These are phyloP conservation scores for Maniola hyperantus DNA, from an alignment of 2,888 invertebrate genomes.

Conservation along the genomic window DNA sequence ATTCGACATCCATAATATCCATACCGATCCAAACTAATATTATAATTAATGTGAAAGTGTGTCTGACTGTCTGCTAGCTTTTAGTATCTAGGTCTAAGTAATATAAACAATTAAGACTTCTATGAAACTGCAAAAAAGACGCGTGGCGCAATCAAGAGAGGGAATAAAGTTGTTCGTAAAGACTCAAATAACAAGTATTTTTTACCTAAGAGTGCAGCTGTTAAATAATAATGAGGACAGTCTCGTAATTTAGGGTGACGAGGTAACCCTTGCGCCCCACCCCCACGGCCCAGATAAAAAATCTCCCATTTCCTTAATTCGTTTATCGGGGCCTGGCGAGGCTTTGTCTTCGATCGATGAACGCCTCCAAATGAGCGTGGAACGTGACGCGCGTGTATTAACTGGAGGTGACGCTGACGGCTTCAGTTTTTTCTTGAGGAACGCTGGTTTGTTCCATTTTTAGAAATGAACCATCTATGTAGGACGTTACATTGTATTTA, in stretches of 20 bases:
- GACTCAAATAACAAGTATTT: too few species aligned
- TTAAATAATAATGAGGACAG: not conserved
- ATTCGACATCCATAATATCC: too few species aligned
- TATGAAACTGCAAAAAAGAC: too few species aligned
- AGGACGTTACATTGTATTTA: too few species aligned
- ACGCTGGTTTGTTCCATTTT: constrained; percentile 8
- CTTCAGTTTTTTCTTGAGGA: constrained; percentile 36
- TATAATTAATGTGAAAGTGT: too few species aligned
- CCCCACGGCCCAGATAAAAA: constrained; percentile 78
- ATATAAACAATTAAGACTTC: too few species aligned
- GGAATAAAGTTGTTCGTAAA: too few species aligned
- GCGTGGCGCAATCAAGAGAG: too few species aligned
- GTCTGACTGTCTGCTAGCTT: too few species aligned
- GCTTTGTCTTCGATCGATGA: constrained; percentile 83
- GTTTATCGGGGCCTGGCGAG: constrained; percentile 79
- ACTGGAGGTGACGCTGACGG: constrained; percentile 71
- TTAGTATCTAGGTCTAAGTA: too few species aligned
- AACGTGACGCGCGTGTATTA: constrained; percentile 79
- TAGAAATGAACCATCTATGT: not conserved
- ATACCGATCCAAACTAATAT: too few species aligned
- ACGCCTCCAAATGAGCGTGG: constrained; percentile 77
- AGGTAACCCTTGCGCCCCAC: constrained; percentile 35
- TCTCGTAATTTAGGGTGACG: not conserved
- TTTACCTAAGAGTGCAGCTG: too few species aligned
- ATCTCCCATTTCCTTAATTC: constrained; percentile 83